Evolutionary conservation across 2,113 vertebrate species (phyloP).

Genomic region (Nyctibius bracteatus): DNA sequence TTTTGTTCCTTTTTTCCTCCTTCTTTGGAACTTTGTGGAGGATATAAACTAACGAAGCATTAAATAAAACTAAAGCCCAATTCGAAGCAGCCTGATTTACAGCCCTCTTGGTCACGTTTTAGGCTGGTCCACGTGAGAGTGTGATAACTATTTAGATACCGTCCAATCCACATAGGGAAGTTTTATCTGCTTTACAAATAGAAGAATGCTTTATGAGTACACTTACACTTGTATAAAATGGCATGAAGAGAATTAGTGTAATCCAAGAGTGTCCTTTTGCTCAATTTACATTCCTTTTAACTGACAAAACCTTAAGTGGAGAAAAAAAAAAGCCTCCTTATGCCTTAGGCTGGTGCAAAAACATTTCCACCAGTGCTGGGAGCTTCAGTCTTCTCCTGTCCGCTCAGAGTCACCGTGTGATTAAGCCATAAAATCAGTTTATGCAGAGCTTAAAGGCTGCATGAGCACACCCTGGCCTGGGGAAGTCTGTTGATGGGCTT

Average conservation of each 20-base stretch:
- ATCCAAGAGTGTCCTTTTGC: background rate
- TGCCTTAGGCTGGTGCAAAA: background rate
- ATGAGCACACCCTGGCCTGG: background rate
- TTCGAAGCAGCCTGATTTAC: background rate
- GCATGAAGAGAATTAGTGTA: background rate
- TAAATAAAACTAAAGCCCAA: background rate
- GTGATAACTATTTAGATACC: background rate
- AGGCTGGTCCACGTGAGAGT: background rate
- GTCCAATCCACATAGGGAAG: background rate
- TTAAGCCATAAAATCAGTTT: background rate
- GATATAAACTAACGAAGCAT: background rate
- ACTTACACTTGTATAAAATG: background rate
- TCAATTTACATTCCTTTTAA: background rate
- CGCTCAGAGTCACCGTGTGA: accelerated
- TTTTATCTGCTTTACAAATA: background rate
- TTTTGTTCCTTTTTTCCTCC: background rate
- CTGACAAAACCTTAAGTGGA: background rate
- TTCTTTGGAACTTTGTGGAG: background rate
- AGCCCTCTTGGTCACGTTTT: background rate
- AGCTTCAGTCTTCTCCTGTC: background rate
- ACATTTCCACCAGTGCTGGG: background rate
- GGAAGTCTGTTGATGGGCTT: background rate
- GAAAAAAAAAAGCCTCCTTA: background rate
- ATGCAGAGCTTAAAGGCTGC: background rate
- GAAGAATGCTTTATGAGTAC: background rate